Evolutionary conservation across 2,797 vertebrate species (phyloP).

Genomic region (Xiphorhynchus erythropygius): DNA sequence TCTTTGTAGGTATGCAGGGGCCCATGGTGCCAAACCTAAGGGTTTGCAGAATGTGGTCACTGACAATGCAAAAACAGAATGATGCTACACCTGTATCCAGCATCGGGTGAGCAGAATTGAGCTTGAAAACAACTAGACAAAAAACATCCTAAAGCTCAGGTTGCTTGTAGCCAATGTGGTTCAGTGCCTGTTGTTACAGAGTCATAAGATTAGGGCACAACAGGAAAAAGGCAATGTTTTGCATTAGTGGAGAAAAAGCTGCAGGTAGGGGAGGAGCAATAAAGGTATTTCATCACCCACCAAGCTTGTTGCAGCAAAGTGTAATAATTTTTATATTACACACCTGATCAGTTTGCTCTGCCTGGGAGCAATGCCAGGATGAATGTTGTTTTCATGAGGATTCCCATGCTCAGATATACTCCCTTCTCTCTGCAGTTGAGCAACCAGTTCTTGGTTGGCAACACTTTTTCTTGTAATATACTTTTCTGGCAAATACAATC

Average conservation of each 20-base stretch:
- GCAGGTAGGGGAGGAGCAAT: neutral
- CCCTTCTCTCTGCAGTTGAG: neutral
- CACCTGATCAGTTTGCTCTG: neutral
- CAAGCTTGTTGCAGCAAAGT: neutral
- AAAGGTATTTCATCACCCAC: neutral
- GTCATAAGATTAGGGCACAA: neutral
- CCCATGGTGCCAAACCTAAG: neutral
- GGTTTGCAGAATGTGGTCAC: neutral
- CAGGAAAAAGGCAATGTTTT: neutral
- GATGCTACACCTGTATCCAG: neutral
- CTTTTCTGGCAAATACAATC: neutral
- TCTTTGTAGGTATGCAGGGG: fast-evolving
- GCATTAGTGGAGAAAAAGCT: neutral
- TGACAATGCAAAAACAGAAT: neutral
- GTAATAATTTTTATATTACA: neutral
- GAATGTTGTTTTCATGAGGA: neutral
- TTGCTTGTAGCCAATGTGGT: neutral
- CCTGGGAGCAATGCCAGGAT: neutral
- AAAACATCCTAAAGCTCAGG: neutral
- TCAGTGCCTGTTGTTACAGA: neutral
- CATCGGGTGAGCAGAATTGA: neutral
- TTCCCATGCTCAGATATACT: neutral
- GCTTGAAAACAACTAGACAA: neutral
- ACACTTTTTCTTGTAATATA: neutral
- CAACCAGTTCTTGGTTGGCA: neutral